Conservation (phyloP, 2,888 invertebrate genomes). For the Cerastoderma edule region DNA sequence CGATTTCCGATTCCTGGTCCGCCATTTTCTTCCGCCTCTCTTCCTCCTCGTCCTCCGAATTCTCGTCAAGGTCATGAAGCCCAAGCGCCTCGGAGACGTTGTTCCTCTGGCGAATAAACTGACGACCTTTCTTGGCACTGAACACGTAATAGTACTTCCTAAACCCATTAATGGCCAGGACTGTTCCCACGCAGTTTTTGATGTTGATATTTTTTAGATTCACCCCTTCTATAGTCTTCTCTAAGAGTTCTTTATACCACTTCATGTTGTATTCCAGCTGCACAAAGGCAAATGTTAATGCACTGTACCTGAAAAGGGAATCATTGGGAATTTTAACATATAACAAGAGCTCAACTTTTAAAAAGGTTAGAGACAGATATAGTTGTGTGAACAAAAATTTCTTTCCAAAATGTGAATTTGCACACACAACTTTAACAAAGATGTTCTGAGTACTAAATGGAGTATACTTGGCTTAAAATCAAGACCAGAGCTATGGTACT, state of each 20-base stretch:
- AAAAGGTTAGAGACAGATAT: no score
- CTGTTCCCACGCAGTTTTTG: constrained; percentile 94
- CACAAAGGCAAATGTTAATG: constrained; percentile 96
- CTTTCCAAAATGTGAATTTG: no score
- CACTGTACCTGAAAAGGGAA: constrained; percentile 94
- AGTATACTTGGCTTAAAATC: no score
- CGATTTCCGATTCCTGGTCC: constrained; percentile 27
- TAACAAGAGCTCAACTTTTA: no score
- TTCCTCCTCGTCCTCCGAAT: constrained; percentile 57
- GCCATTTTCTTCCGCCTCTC: not conserved
- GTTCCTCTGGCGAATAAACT: constrained; percentile 67
- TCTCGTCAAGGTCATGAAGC: constrained; percentile 67
- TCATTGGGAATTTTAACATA: no score
- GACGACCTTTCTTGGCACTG: constrained; percentile 86
- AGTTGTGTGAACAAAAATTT: no score
- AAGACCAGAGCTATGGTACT: no score
- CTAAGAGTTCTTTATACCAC: constrained; percentile 96
- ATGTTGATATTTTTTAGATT: constrained; percentile 93
- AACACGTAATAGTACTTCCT: constrained; percentile 99
- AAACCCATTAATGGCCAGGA: constrained; percentile 97
- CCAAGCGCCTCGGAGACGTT: constrained; percentile 71
- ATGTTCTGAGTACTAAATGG: no score
- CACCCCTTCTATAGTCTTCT: constrained; percentile 88
- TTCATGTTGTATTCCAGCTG: constrained; percentile 95
- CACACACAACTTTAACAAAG: no score